These are phyloP conservation scores for Bimastos eiseni DNA, from an alignment of 2,888 invertebrate genomes.

Conservation along the genomic window DNA sequence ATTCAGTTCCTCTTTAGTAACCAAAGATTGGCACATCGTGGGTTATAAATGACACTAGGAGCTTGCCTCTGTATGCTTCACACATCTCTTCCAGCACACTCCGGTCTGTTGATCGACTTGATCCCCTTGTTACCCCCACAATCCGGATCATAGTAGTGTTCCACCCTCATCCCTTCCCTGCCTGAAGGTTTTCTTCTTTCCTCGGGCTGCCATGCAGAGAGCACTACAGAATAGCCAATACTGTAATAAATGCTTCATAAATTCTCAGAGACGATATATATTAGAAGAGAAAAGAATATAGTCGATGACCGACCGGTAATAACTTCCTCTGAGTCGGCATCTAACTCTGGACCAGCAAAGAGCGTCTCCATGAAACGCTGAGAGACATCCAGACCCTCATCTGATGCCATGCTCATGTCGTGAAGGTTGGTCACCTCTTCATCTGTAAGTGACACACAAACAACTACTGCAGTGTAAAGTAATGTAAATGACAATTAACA, in stretches of 20 bases:
- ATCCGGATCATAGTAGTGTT: no score
- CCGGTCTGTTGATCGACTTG: no score
- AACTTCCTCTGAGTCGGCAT: conserved; percentile 55
- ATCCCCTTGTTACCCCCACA: no score
- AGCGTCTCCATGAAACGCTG: conserved; percentile 56
- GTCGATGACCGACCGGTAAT: conserved; percentile 48
- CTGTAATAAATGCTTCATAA: no score
- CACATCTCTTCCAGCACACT: no score
- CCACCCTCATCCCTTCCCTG: no score
- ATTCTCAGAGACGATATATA: no score
- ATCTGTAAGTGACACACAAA: not conserved
- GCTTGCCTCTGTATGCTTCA: no score
- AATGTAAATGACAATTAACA: not conserved
- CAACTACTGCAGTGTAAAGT: not conserved
- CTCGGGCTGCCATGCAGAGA: no score
- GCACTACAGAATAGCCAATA: no score
- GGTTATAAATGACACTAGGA: not conserved
- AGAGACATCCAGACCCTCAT: conserved; percentile 59
- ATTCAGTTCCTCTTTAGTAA: not conserved
- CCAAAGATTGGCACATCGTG: not conserved
- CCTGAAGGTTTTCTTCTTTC: no score
- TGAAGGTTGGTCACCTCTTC: conserved; percentile 28
- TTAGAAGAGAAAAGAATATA: not conserved
- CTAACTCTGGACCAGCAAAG: conserved; percentile 56
- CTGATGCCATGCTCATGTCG: conserved; percentile 48